A percentile compares a stretch with the other conserved stretches of the same genome.
Evolutionary conservation across 2,113 vertebrate species (phyloP).

Genomic region (Rhinoptilus africanus): DNA sequence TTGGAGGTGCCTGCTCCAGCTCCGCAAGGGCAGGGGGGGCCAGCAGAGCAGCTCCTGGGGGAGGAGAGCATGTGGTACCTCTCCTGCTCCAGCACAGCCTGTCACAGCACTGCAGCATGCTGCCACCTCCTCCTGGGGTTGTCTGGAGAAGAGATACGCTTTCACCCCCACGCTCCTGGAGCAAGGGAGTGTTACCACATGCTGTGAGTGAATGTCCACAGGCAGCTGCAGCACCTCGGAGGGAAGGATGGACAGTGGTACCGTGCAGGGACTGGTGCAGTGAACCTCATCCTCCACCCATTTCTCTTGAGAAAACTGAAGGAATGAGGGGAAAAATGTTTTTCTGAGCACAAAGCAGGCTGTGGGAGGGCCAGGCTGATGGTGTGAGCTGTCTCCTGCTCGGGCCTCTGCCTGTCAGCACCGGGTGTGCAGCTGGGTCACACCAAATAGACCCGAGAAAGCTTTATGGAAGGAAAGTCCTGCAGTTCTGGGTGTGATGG

Average conservation of each 20-base stretch:
- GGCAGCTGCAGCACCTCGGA: neutral
- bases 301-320: neutral
- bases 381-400: neutral
- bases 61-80: accelerated
- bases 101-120: neutral
- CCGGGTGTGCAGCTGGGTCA: accelerated
- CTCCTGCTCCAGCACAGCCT: neutral
- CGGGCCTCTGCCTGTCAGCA: neutral
- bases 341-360: neutral
- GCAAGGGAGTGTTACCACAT: accelerated
- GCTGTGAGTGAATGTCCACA: too few relatives aligned
- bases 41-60: neutral
- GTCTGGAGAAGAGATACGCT: neutral
- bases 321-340: neutral
- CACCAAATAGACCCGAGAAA: neutral
- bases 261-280: accelerated
- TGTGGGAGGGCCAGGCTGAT: neutral
- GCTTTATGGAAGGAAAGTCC: neutral
- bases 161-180: neutral
- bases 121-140: neutral
- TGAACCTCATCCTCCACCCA: neutral
- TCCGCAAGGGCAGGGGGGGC: neutral
- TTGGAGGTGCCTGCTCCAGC: neutral
- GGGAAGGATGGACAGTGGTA: too few relatives aligned
- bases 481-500: neutral